Percentiles rank a stretch among this genome's conserved stretches.
These are phyloP conservation scores for Monopis laevigella DNA, from an alignment of 2,888 invertebrate species.

Conservation along the genomic window DNA sequence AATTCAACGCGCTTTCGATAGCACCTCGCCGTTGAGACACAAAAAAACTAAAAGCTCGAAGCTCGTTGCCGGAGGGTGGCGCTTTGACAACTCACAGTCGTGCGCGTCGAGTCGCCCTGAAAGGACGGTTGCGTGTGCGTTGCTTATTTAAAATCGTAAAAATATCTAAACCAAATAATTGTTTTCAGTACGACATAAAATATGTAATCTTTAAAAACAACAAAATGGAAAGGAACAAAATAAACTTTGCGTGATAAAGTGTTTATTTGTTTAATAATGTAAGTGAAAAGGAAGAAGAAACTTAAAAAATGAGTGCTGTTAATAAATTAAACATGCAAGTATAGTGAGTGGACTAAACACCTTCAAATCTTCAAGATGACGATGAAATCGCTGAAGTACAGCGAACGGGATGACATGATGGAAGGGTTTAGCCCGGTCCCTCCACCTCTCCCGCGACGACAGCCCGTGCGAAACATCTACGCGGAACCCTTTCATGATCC, in stretches of 20 bases:
- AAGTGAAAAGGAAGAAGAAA: conserved; percentile 50
- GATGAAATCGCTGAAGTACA: conserved; percentile 70
- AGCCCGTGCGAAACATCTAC: conserved; percentile 71
- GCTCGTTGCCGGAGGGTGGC: conserved; percentile 28
- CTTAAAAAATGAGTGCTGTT: conserved; percentile 30
- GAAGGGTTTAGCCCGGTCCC: conserved; percentile 67
- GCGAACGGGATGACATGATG: conserved; percentile 65
- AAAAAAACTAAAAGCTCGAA: conserved; percentile 63
- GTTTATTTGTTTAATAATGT: conserved; percentile 35
- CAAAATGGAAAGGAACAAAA: conserved; percentile 9
- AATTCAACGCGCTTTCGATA: conserved; percentile 64
- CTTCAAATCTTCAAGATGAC: conserved; percentile 51
- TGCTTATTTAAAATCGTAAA: no score
- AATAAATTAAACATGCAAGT: conserved; percentile 27
- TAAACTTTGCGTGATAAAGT: conserved; percentile 8
- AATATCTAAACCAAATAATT: background rate
- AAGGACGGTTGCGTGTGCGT: conserved; percentile 23
- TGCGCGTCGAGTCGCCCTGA: conserved; percentile 25
- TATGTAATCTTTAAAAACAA: background rate
- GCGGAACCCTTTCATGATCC: conserved; percentile 73
- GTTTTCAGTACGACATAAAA: background rate
- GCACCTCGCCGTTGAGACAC: conserved; percentile 51
- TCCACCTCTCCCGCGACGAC: conserved; percentile 70
- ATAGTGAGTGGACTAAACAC: conserved; percentile 45
- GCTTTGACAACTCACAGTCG: conserved; percentile 26